phyloP scores from a whole-genome alignment of 1,140 invertebrate species.

The Lepidurus couesii region DNA sequence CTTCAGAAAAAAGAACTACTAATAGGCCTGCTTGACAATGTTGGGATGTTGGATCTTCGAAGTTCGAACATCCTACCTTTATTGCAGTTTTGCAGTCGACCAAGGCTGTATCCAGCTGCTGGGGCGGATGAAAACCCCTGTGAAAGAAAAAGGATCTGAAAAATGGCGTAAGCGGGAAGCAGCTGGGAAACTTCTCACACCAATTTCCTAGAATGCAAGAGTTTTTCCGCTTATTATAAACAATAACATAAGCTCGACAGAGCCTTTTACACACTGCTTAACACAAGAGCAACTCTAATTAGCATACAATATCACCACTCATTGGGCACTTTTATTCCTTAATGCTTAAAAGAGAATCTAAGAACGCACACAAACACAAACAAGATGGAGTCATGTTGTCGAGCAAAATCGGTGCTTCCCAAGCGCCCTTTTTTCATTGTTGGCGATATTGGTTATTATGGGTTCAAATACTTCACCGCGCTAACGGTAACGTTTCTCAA shows the following conservation, averaged over 20 bases:
- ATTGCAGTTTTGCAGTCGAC: not conserved
- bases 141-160: not conserved
- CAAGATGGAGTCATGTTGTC: no score
- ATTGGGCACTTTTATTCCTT: not conserved
- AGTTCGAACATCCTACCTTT: not conserved
- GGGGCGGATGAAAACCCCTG: conserved; percentile 2
- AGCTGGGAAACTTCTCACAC: conserved; percentile 21
- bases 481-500: no score
- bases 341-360: not conserved
- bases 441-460: no score
- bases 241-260: not conserved
- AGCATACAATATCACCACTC: not conserved
- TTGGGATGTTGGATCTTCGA: no score
- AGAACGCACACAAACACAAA: no score
- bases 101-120: not conserved
- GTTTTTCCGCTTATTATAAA: not conserved
- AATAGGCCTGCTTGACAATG: not conserved
- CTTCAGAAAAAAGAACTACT: not conserved
- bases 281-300: not conserved
- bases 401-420: no score
- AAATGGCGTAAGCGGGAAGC: not conserved
- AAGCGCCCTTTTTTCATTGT: no score
- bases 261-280: not conserved
- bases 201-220: not conserved
- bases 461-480: no score